Base-by-base conservation (phyloP, 35 echinoderm and acorn worm genomes). In the Apostichopus parvimensis region DNA sequence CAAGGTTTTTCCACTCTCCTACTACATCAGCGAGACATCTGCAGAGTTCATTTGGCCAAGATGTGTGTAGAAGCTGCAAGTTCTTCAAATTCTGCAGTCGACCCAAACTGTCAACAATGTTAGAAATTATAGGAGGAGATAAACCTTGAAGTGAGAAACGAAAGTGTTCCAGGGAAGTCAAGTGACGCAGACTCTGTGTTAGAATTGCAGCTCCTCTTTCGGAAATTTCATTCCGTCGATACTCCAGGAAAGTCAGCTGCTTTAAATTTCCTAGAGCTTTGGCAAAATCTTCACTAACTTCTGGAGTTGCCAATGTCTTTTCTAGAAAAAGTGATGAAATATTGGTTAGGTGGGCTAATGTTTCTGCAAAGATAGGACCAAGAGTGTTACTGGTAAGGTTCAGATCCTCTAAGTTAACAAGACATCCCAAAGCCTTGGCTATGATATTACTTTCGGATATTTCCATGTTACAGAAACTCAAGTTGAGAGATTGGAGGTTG, bases 271-370 rank as follows among this genome's bases (percentile, higher is more conserved):
- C 17, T 22, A 91, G 53, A 9, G 89, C 68, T 22, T 57, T 57
- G 28, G 77, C 52, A 79, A 91, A 91, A 13, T 60, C 34, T 34
- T 77, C 56, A 17, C 34, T 59, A 1, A 78, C 76, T n/a, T 91
- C 73, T 4, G 66, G 34, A 15, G 14, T 91, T 15, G 14, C 24
- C 53, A 91, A 9, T 78, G 89, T 91, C 52, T 79, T 58, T 56
- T 91, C 89, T 15, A 91, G 89, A n/a, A 91, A 23, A 10, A 91
- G 53, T 22, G 89, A 77, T 1, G 23, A 56, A 61, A 91, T 53
- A 56, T 57, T 79, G 9, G 5, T 53, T 8, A 91, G 60, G 28
- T 77, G 75, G 14, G 89, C 4, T 15, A 91, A 25, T 1, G 53
- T 6, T 8, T 91, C 54, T 14, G 68, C 71, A 91, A 91, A 91